Evolutionary conservation across 2,113 vertebrate genomes (phyloP).

Genomic region (Peromyscus leucopus): DNA sequence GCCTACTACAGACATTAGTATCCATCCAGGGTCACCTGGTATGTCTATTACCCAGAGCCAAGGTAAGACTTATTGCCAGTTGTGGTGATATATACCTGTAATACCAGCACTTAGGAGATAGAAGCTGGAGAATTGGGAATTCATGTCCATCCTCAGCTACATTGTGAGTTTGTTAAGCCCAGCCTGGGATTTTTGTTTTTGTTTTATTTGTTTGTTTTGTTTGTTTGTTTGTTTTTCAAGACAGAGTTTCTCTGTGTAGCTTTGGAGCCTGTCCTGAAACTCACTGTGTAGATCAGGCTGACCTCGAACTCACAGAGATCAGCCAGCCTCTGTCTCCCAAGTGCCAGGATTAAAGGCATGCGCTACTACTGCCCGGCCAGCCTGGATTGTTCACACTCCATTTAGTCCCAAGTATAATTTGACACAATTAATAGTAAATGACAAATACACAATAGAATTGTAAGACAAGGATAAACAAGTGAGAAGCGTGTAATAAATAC

Average conservation of each 20-base stretch:
- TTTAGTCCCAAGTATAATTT: conserved; percentile 42
- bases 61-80: not conserved
- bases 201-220: not conserved
- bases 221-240: not conserved
- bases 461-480: not conserved
- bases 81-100: not conserved
- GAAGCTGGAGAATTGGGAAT: not conserved
- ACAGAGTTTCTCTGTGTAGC: not conserved
- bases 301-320: not conserved
- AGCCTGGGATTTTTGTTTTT: not conserved
- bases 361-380: not conserved
- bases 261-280: not conserved
- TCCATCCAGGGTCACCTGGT: not conserved
- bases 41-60: not conserved
- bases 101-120: not conserved
- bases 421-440: not conserved
- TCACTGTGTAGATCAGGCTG: not conserved
- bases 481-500: not conserved
- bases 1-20: not conserved
- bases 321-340: not conserved
- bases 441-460: not conserved
- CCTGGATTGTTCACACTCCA: not conserved
- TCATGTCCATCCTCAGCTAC: not conserved
- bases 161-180: not conserved
- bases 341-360: not conserved